These are phyloP conservation scores for Paradisaea rubra DNA, from an alignment of 2,113 vertebrate species.

Conservation along the genomic window DNA sequence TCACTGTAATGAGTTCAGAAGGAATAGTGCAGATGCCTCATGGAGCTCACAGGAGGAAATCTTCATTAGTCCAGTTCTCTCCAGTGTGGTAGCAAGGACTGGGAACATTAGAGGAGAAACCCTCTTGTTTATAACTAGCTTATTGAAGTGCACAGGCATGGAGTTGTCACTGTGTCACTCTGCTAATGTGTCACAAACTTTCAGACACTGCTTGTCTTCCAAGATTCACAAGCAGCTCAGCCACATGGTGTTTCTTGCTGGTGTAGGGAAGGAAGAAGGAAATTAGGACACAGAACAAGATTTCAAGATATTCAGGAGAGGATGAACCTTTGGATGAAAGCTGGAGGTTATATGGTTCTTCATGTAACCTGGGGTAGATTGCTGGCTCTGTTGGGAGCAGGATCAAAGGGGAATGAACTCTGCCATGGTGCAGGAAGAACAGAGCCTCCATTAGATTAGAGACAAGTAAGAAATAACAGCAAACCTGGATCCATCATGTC, in stretches of 20 bases:
- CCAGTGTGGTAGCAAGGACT: constrained; percentile 23
- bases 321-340: not conserved
- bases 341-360: not conserved
- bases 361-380: not conserved
- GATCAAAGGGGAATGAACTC: not conserved
- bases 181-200: not conserved
- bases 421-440: not conserved
- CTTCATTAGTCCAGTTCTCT: constrained; percentile 35
- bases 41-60: constrained; percentile 50
- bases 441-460: not conserved
- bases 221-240: not conserved
- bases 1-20: constrained; percentile 34
- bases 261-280: not conserved
- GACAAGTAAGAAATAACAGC: not conserved
- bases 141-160: constrained; percentile 35
- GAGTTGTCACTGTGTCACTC: not conserved
- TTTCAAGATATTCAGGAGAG: not conserved
- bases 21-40: not conserved
- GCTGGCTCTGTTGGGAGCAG: not conserved
- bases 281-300: not conserved
- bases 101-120: constrained; percentile 30
- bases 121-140: constrained; percentile 45
- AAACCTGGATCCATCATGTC: not conserved
- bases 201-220: not conserved
- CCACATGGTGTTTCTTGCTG: not conserved